phyloP scores from a whole-genome alignment of 2,113 vertebrate species.

The Phrynocephalus versicolor region DNA sequence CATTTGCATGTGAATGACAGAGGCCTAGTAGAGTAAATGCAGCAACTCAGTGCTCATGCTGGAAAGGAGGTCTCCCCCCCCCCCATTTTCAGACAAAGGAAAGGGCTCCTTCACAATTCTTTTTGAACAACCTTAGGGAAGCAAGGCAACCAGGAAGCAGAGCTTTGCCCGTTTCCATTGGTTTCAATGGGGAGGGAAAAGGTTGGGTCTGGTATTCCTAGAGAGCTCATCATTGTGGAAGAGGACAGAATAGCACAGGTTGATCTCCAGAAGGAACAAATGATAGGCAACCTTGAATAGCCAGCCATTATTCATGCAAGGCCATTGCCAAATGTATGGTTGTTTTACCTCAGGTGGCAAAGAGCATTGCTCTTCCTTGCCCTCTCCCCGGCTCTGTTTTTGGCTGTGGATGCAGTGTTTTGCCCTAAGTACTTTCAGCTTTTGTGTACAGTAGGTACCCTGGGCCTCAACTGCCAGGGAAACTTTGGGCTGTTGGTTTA shows the following conservation, averaged over 20 bases:
- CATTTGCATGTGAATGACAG: rapidly evolving
- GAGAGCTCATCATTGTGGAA: background rate
- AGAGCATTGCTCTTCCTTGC: rapidly evolving
- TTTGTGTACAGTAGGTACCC: background rate
- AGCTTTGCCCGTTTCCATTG: background rate
- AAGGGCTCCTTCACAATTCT: background rate
- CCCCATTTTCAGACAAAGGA: background rate
- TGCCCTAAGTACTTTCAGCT: background rate
- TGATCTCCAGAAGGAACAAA: background rate
- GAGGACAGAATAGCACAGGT: background rate
- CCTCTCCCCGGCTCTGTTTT: background rate
- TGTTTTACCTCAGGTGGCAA: background rate
- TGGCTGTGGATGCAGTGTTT: background rate
- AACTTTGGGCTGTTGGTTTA: too few relatives aligned
- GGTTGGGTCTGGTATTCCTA: background rate
- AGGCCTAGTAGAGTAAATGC: constrained; percentile 6
- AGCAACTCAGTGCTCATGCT: constrained; percentile 13
- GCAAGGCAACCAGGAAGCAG: background rate
- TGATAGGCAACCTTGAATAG: background rate
- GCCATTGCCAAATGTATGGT: constrained; percentile 6
- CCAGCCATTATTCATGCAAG: constrained; percentile 20
- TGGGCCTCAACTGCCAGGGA: too few relatives aligned
- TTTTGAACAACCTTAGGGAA: background rate
- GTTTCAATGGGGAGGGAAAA: background rate
- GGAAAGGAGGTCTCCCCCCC: too few relatives aligned